Conservation (phyloP, 2,888 invertebrate species). For the Athalia cordata region DNA sequence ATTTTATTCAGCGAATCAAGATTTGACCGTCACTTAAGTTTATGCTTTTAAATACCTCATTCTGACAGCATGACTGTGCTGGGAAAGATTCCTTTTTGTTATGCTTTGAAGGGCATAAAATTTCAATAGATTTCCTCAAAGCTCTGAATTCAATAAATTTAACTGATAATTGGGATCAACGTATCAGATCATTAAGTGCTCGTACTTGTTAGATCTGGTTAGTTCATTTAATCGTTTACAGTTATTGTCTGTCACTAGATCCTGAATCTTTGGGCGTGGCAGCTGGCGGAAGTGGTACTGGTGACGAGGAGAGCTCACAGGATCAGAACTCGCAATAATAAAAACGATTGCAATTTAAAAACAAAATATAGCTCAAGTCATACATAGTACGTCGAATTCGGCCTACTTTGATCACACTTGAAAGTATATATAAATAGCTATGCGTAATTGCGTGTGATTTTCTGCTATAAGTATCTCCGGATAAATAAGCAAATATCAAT, state of each 20-base stretch:
- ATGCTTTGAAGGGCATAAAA: no score
- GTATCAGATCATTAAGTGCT: no score
- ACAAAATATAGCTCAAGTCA: conserved; percentile 10
- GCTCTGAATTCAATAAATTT: no score
- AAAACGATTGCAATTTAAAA: conserved; percentile 4
- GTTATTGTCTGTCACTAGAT: conserved; percentile 52
- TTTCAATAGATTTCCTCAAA: no score
- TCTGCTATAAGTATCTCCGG: background rate
- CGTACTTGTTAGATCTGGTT: no score
- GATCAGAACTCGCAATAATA: conserved; percentile 53
- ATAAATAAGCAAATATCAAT: background rate
- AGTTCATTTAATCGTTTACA: background rate
- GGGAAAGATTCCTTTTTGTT: no score
- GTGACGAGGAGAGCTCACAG: conserved; percentile 60
- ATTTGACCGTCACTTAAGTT: background rate
- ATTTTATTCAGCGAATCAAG: background rate
- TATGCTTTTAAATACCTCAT: background rate
- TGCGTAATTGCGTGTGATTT: background rate
- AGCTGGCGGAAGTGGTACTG: conserved; percentile 61
- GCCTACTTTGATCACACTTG: background rate
- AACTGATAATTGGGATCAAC: no score
- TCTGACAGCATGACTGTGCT: no score
- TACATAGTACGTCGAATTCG: conserved; percentile 20
- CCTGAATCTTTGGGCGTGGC: conserved; percentile 63
- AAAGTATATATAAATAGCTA: background rate